Conservation (phyloP, 2,888 invertebrate genomes). For the Axea sp. region DNA sequence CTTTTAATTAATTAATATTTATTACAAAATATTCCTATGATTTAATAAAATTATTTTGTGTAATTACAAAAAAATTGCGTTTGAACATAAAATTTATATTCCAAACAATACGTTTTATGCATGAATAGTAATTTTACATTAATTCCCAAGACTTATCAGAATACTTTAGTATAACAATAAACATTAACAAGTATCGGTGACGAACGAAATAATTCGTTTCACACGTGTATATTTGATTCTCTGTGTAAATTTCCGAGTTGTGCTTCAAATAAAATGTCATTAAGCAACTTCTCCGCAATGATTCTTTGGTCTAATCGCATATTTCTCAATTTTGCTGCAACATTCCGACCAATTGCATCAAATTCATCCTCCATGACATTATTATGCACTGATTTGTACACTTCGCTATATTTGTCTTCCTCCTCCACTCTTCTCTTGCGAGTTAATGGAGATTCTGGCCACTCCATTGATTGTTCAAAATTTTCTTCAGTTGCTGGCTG, state of each 20-base stretch:
- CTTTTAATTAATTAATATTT: too few relatives aligned
- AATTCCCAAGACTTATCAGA: too few relatives aligned
- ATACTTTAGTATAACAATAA: too few relatives aligned
- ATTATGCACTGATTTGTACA: slow-evolving; percentile 70
- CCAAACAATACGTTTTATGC: too few relatives aligned
- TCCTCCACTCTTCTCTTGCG: slow-evolving; percentile 71
- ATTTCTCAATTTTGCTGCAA: slow-evolving; percentile 78
- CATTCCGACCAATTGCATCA: slow-evolving; percentile 78
- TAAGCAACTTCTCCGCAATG: slow-evolving; percentile 79
- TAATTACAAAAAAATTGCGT: too few relatives aligned
- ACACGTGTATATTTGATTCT: slow-evolving; percentile 77
- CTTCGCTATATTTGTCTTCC: slow-evolving; percentile 68
- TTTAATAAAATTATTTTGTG: too few relatives aligned
- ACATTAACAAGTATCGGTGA: neutral
- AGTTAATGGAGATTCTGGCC: slow-evolving; percentile 68
- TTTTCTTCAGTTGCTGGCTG: slow-evolving; percentile 69
- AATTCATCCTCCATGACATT: slow-evolving; percentile 76
- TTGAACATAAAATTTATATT: too few relatives aligned
- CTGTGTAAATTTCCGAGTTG: slow-evolving; percentile 79
- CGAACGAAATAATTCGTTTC: slow-evolving; percentile 43
- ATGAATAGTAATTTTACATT: too few relatives aligned
- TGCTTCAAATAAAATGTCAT: slow-evolving; percentile 79
- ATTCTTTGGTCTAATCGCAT: slow-evolving; percentile 79
- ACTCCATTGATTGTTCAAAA: slow-evolving; percentile 68
- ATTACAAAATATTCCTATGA: too few relatives aligned